A percentile compares a stretch with the other conserved stretches of the same genome.
phyloP scores from a whole-genome alignment of 1,140 invertebrate genomes.

The Bombus waltoni region DNA sequence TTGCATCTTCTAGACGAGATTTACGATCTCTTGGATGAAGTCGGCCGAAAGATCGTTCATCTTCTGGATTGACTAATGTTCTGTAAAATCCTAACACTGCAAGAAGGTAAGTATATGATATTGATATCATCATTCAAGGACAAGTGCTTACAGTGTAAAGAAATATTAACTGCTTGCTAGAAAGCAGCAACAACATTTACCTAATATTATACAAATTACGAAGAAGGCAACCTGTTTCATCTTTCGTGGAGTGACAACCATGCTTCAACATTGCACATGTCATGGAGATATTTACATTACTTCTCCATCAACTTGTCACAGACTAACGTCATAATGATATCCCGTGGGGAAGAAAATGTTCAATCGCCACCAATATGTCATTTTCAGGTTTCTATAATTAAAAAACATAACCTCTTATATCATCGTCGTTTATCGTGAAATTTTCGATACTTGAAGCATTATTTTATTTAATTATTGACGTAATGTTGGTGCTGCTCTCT shows the following conservation, averaged over 20 bases:
- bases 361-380: neutral
- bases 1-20: slow-evolving; percentile 26
- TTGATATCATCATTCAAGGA: neutral
- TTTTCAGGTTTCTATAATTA: slow-evolving; percentile 23
- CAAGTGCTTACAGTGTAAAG: no score
- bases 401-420: slow-evolving; percentile 60
- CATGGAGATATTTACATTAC: slow-evolving; percentile 43
- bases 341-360: neutral
- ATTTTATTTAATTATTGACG: slow-evolving; percentile 45
- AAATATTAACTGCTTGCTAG: neutral
- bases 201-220: slow-evolving; percentile 73
- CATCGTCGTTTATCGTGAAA: neutral
- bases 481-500: slow-evolving; percentile 25
- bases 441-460: neutral
- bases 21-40: slow-evolving; percentile 40
- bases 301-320: slow-evolving; percentile 6
- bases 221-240: slow-evolving; percentile 79
- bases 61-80: slow-evolving; percentile 74
- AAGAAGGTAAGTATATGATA: neutral
- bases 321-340: neutral
- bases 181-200: slow-evolving; percentile 67
- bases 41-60: slow-evolving; percentile 60
- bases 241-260: slow-evolving; percentile 76
- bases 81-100: slow-evolving; percentile 81
- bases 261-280: slow-evolving; percentile 70